These are phyloP conservation scores for Pseudorasbora parva DNA, from an alignment of 2,113 vertebrate genomes.

Conservation along the genomic window DNA sequence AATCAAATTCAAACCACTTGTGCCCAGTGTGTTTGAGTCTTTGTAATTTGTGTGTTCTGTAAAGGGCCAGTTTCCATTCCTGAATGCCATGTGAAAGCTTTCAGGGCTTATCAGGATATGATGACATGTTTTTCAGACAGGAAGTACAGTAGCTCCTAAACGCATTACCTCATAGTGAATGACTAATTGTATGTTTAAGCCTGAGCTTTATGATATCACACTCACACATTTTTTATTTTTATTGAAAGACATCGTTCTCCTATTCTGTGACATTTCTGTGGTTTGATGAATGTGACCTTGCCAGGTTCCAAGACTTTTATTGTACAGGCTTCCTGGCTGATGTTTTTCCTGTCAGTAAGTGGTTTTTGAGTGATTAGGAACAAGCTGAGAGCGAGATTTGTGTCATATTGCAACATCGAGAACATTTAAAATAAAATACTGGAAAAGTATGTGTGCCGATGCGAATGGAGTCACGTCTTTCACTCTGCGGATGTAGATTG, in stretches of 20 bases:
- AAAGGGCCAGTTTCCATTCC: slow-evolving; percentile 13
- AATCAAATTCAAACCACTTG: slow-evolving; percentile 44
- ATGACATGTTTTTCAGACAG: slow-evolving; percentile 41
- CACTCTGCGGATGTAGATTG: not conserved
- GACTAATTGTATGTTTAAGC: not conserved
- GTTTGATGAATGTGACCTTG: not conserved
- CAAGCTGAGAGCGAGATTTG: slow-evolving; percentile 8
- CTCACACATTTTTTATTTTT: not conserved
- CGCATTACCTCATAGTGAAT: slow-evolving; percentile 15
- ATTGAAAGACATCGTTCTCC: not conserved
- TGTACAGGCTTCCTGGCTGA: slow-evolving; percentile 2
- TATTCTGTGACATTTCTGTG: not conserved
- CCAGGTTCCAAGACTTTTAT: not conserved
- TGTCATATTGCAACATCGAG: not conserved
- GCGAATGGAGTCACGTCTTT: not conserved
- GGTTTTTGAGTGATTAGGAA: slow-evolving; percentile 30
- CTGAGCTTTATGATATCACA: not conserved
- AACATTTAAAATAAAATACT: not conserved
- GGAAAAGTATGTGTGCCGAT: not conserved
- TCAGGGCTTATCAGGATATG: slow-evolving; percentile 29
- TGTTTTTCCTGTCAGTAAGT: slow-evolving; percentile 10
- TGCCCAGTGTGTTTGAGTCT: slow-evolving; percentile 24
- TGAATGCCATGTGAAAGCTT: not conserved
- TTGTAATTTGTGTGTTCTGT: slow-evolving; percentile 20
- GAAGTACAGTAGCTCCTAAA: slow-evolving; percentile 49